Conservation (phyloP, 2,113 vertebrate species). For the Grammatotria lemairii region DNA sequence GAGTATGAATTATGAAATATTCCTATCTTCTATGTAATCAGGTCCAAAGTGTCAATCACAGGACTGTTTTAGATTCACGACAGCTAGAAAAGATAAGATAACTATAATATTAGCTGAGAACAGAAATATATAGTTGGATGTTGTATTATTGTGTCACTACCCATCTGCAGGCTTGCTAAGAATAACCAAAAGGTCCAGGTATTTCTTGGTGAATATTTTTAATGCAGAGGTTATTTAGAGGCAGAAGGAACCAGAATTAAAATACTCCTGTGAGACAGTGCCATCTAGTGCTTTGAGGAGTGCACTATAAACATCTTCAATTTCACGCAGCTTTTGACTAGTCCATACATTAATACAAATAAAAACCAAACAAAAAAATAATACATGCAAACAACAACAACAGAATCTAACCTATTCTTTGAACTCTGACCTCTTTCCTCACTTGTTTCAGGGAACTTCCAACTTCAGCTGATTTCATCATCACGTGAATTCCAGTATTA, state of each 20-base stretch:
- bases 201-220: accelerated
- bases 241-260: accelerated
- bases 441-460: accelerated
- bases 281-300: not conserved
- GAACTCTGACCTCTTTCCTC: accelerated
- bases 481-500: not conserved
- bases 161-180: not conserved
- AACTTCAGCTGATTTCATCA: not conserved
- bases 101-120: not conserved
- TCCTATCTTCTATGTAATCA: accelerated
- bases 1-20: too few relatives aligned
- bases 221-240: not conserved
- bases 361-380: not conserved
- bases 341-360: not conserved
- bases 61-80: not conserved
- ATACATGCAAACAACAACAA: not conserved
- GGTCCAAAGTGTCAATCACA: accelerated
- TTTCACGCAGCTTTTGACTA: not conserved
- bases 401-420: accelerated
- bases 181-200: accelerated
- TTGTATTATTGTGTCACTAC: accelerated
- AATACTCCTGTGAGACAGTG: accelerated
- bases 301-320: not conserved
- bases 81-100: not conserved
- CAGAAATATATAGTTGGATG: not conserved